Evolutionary conservation across 2,113 vertebrate species (phyloP).

Genomic region (Heterochromis multidens): DNA sequence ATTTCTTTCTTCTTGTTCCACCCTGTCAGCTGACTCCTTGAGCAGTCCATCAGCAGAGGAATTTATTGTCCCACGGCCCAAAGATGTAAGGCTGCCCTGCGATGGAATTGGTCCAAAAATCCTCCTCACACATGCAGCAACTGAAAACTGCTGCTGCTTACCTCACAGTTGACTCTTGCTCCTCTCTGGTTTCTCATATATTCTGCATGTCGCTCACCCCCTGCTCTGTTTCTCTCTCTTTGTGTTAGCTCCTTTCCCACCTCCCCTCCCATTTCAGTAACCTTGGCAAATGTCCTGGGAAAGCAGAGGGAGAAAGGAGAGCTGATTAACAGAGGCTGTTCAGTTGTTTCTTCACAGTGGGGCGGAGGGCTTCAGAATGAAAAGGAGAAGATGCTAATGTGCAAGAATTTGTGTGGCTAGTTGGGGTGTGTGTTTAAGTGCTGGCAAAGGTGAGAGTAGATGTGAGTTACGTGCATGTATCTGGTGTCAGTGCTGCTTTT

Average conservation of each 20-base stretch:
- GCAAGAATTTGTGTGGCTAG: background rate
- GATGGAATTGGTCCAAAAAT: background rate
- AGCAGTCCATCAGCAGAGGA: background rate
- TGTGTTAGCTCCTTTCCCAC: constrained; percentile 8
- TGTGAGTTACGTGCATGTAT: background rate
- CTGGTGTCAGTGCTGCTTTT: background rate
- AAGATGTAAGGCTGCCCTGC: background rate
- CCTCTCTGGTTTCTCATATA: constrained; percentile 48
- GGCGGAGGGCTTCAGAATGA: background rate
- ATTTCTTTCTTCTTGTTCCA: background rate
- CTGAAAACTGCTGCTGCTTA: background rate
- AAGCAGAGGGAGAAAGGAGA: background rate
- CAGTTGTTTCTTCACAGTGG: background rate
- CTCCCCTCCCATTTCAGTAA: constrained; percentile 12
- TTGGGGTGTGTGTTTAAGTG: background rate
- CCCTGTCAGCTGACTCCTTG: constrained; percentile 35
- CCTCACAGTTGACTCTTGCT: background rate
- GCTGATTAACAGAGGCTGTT: constrained; percentile 1
- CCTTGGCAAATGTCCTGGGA: constrained; percentile 53
- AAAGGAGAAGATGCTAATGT: background rate
- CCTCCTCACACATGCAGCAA: background rate
- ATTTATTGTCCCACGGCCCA: background rate
- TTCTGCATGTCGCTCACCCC: constrained; percentile 24
- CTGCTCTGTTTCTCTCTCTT: background rate
- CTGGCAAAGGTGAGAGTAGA: background rate